A percentile compares a stretch with the other conserved stretches of the same genome.
Evolutionary conservation across 2,797 vertebrate species (phyloP).

Genomic region (Allobates femoralis): DNA sequence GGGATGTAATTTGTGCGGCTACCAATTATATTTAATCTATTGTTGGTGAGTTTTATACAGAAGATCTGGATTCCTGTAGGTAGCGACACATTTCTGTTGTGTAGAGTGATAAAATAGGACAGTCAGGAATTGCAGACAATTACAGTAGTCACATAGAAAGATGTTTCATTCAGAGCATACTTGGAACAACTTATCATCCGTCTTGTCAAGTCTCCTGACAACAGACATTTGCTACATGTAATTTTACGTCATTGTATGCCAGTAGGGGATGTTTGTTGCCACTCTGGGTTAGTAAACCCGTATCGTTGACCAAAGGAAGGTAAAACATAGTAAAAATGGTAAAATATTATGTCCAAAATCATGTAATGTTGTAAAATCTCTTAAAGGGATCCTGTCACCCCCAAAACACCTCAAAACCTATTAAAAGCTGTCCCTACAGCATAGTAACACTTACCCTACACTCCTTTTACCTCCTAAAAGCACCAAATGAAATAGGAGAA

Average conservation of each 20-base stretch:
- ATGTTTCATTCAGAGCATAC: not conserved
- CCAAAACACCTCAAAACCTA: no score
- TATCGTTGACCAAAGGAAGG: not conserved
- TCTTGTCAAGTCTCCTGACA: conserved; percentile 33
- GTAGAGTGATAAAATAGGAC: not conserved
- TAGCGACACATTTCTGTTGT: not conserved
- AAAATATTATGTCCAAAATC: no score
- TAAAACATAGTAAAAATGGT: not conserved
- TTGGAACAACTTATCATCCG: conserved; percentile 27
- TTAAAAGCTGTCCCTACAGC: no score
- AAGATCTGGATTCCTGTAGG: not conserved
- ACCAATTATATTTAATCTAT: not conserved
- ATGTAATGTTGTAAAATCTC: no score
- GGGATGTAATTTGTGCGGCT: not conserved
- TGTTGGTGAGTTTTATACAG: not conserved
- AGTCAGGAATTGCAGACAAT: not conserved
- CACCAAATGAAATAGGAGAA: no score
- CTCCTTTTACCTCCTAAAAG: no score
- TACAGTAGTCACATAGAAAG: conserved; percentile 19
- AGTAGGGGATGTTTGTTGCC: not conserved
- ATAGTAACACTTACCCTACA: no score
- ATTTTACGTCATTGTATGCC: conserved; percentile 1
- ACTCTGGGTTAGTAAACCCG: conserved; percentile 12
- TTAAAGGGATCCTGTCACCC: no score
- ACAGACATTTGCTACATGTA: conserved; percentile 25